These are phyloP conservation scores for Chrysodeixis includens DNA, from an alignment of 2,888 invertebrate species.

Conservation along the genomic window DNA sequence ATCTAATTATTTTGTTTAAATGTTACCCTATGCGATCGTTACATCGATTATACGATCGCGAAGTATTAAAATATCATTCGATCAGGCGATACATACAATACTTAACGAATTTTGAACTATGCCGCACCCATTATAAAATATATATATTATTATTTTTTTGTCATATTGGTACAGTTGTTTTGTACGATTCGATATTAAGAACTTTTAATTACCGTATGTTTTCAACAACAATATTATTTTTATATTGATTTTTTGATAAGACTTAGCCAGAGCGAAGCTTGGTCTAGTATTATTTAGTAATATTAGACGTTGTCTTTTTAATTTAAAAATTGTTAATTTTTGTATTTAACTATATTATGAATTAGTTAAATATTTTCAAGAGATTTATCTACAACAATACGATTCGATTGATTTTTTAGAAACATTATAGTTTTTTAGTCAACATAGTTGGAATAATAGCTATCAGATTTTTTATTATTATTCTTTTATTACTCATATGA, in stretches of 20 bases:
- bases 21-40: slow-evolving; percentile 38
- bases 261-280: background rate
- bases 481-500: too few relatives aligned
- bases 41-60: slow-evolving; percentile 11
- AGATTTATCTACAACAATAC: background rate
- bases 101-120: slow-evolving; percentile 48
- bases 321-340: too few relatives aligned
- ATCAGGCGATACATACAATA: slow-evolving; percentile 42
- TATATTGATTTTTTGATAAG: background rate
- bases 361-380: background rate
- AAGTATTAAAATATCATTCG: slow-evolving; percentile 53
- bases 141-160: background rate
- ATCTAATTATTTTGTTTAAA: slow-evolving; percentile 46
- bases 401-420: background rate
- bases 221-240: background rate
- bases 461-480: background rate
- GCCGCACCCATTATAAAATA: slow-evolving; percentile 39
- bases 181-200: background rate
- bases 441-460: background rate
- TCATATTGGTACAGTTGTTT: slow-evolving; percentile 1
- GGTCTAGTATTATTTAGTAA: background rate
- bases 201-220: background rate
- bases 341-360: slow-evolving; percentile 4
- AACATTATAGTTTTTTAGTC: background rate
- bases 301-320: too few relatives aligned